A percentile compares a stretch with the other conserved stretches of the same genome.
These are phyloP conservation scores for Sweltsa coloradensis DNA, from an alignment of 1,140 invertebrate genomes.

Conservation along the genomic window DNA sequence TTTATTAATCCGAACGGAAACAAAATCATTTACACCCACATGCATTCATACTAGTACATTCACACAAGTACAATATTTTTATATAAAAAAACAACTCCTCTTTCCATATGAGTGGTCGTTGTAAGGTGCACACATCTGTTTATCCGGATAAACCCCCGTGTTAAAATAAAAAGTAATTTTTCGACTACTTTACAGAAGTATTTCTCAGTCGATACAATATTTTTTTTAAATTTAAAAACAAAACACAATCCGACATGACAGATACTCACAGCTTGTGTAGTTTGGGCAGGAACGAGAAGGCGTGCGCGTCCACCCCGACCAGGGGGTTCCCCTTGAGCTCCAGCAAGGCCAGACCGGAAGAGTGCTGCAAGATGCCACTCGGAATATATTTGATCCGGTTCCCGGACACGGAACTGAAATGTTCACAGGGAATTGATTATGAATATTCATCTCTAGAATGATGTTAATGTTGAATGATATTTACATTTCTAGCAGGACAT, in stretches of 20 bases:
- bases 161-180: not conserved
- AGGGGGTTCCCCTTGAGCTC: slow-evolving; percentile 61
- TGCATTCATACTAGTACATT: no score
- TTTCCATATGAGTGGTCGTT: no score
- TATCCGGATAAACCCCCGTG: no score
- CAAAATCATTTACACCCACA: no score
- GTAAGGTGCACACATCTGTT: no score
- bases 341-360: slow-evolving; percentile 42
- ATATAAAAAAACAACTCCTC: no score
- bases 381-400: slow-evolving; percentile 52
- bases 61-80: no score
- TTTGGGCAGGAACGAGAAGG: slow-evolving; percentile 49
- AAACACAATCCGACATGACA: not conserved
- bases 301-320: slow-evolving; percentile 43
- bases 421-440: no score
- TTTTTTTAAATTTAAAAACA: not conserved
- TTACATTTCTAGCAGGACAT: no score
- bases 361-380: slow-evolving; percentile 41
- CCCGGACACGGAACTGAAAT: slow-evolving; percentile 52
- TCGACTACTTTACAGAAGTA: not conserved
- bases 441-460: no score
- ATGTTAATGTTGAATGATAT: no score
- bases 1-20: no score
- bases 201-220: not conserved
- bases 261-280: slow-evolving; percentile 58